Percentiles rank a stretch among this genome's conserved stretches.
Evolutionary conservation across 2,888 invertebrate genomes (phyloP).

Genomic region (Norana najaformis): DNA sequence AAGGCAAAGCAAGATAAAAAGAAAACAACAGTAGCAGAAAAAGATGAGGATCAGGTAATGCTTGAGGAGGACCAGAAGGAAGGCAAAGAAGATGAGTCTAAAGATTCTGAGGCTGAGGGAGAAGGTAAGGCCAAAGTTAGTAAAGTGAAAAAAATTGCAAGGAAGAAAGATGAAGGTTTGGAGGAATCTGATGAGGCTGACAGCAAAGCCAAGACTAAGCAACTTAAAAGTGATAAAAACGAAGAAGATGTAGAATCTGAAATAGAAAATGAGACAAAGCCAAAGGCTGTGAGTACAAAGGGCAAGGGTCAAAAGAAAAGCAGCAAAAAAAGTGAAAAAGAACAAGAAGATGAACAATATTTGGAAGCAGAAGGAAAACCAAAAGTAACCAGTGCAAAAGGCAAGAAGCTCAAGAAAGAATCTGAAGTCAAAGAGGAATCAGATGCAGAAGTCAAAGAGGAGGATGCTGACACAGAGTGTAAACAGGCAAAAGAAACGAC

Average conservation of each 20-base stretch:
- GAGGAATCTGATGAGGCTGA: background rate
- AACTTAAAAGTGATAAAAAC: background rate
- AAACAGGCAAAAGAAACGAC: background rate
- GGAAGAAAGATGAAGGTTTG: background rate
- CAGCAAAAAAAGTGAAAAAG: background rate
- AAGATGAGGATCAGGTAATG: background rate
- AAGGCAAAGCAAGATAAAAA: background rate
- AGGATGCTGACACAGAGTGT: background rate
- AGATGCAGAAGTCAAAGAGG: background rate
- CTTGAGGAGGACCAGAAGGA: background rate
- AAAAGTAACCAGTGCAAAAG: background rate
- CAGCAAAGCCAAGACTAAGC: background rate
- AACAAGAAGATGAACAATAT: background rate
- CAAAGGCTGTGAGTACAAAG: background rate
- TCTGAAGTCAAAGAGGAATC: background rate
- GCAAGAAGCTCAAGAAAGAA: background rate
- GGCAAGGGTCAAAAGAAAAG: background rate
- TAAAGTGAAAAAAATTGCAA: background rate
- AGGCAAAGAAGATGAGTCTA: background rate
- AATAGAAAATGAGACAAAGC: background rate
- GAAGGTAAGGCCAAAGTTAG: background rate
- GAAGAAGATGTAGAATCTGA: conserved; percentile 8
- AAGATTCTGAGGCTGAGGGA: background rate
- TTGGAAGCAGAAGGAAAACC: background rate
- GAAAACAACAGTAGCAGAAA: background rate